Evolutionary conservation across 92 coral and sea anemone genomes (phyloP), one percentile per base, ranked within the genome.

Genomic region (Umimayanthus kanabou): DNA sequence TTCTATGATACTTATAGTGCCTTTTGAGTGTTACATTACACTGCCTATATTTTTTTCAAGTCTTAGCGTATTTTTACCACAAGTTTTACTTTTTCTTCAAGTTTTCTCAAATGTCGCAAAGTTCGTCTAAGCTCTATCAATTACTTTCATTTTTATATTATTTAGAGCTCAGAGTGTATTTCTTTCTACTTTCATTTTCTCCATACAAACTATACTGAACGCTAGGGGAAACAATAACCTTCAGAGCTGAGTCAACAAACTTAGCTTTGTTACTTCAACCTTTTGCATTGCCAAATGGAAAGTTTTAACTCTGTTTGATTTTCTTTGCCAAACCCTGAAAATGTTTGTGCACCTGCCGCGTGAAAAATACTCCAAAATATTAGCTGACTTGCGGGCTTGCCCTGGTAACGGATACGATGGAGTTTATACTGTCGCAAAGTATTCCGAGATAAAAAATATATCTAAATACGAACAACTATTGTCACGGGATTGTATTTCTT

Each of bases 311-410:
- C 70, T 95, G 94, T 93, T 93, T 95, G 84, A 80, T 88, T 93
- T 93, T 91, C 92, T 87, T 91, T 92, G 92, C 88, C 85, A 90
- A 88, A 89, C 82, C 88, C 89, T 86, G 92, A 86, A 53, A 58
- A 25, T 91, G 90, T 94, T 95, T 95, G 89, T 73, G 88, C 98
- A 95, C 96, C 98, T 95, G 98, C 84, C 65, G 26, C 80, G 66
- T 81, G 77, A 85, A 86, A 93, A 90, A 85, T 89, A 80, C 92
- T 26, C 85, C 73, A 85, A 77, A 91, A 85, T 85, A 89, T 85
- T 91, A 80, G 92, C 90, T 89, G 88, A 73, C 10, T 29, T 67
- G 22, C 20, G 66, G 25, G 53, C 86, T 29, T 82, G 61, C 86
- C 86, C 39, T 82, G 77, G 64, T 16, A 82, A 82, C 86, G 64